phyloP scores from a whole-genome alignment of 35 echinoderm and acorn worm species.

The Heliocidaris tuberculata region DNA sequence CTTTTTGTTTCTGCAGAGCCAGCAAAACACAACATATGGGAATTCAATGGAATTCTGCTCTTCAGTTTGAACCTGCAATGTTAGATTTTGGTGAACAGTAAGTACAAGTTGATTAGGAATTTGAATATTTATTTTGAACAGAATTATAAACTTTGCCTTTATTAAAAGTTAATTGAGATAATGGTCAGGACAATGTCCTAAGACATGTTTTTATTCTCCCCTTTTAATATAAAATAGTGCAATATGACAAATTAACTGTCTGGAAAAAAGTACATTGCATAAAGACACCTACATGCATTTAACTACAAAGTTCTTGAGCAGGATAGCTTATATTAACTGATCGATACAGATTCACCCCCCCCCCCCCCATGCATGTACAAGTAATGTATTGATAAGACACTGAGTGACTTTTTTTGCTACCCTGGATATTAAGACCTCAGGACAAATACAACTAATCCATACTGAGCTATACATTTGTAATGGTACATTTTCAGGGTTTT shows the following conservation, averaged over 20 bases:
- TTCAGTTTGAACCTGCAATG: constrained; percentile 64
- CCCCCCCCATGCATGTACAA: background rate
- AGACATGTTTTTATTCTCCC: background rate
- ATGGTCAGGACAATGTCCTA: background rate
- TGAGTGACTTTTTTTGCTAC: background rate
- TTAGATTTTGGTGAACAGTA: constrained; percentile 85
- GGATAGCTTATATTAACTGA: too few species aligned
- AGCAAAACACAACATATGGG: constrained; percentile 49
- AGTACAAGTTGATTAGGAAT: constrained; percentile 43
- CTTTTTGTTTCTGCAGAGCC: constrained; percentile 46
- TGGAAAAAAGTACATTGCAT: background rate
- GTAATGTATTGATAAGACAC: background rate
- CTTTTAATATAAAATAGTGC: too few species aligned
- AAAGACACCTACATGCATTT: too few species aligned
- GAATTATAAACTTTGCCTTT: background rate
- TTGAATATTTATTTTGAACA: background rate
- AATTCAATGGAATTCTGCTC: constrained; percentile 50
- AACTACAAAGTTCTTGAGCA: too few species aligned
- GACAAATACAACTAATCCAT: background rate
- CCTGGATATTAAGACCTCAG: background rate
- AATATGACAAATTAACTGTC: background rate
- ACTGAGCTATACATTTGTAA: background rate
- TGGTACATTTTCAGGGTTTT: background rate
- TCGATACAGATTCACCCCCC: background rate
- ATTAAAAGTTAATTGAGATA: background rate